A percentile compares a stretch with the other conserved stretches of the same genome.
These are phyloP conservation scores for Chrysopilus asiliformis DNA, from an alignment of 2,888 invertebrate genomes.

Conservation along the genomic window DNA sequence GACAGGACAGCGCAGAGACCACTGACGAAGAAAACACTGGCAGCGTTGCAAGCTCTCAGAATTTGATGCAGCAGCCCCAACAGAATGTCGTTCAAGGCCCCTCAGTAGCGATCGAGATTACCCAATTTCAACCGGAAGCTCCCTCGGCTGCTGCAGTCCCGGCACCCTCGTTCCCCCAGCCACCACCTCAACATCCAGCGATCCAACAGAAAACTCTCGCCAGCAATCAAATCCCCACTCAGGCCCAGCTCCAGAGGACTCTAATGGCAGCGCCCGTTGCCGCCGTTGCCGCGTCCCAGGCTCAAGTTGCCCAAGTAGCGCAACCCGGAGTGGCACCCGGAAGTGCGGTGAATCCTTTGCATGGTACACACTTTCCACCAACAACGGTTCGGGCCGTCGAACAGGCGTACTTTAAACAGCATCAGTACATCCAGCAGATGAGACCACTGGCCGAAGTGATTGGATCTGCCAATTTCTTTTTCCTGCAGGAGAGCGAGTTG, in stretches of 20 bases:
- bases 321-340: slow-evolving; percentile 15
- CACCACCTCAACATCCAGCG: slow-evolving; percentile 19
- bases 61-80: slow-evolving; percentile 10
- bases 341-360: slow-evolving; percentile 13
- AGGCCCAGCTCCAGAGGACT: slow-evolving; percentile 10
- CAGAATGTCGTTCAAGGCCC: slow-evolving; percentile 1
- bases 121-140: slow-evolving; percentile 21
- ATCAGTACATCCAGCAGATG: slow-evolving; percentile 42
- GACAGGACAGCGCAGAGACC: slow-evolving; percentile 14
- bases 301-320: slow-evolving; percentile 13
- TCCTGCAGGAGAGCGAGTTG: slow-evolving; percentile 82
- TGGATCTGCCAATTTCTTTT: slow-evolving; percentile 63
- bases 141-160: slow-evolving; percentile 42
- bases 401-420: slow-evolving; percentile 47
- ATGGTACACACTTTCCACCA: slow-evolving; percentile 34
- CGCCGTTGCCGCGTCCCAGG: not conserved
- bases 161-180: slow-evolving; percentile 40
- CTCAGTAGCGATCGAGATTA: not conserved
- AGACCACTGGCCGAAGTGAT: slow-evolving; percentile 63
- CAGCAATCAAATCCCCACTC: slow-evolving; percentile 4
- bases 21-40: slow-evolving; percentile 20
- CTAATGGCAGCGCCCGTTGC: slow-evolving; percentile 12
- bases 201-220: slow-evolving; percentile 5
- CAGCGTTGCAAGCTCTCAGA: slow-evolving; percentile 23
- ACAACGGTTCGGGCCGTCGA: slow-evolving; percentile 49